Evolutionary conservation across 1,140 invertebrate species (phyloP), one percentile per base, ranked within the genome.

Genomic region (Macrostomum lignano): DNA sequence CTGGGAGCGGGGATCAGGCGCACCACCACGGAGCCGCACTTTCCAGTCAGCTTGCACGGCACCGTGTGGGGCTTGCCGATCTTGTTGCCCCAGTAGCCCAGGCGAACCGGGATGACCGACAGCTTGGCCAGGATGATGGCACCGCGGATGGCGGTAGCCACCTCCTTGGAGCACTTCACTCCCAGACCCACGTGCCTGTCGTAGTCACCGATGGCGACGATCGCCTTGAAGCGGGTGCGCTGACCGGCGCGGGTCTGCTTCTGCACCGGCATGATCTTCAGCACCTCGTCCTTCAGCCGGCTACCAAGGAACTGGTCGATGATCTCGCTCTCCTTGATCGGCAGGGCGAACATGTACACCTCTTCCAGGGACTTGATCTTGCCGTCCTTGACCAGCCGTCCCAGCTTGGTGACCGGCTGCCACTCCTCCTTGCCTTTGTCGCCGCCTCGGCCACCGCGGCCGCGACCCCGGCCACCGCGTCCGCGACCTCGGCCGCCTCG

Each of bases 261-360:
- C 66, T 98, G 91, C 4, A 98, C 91, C 39, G 91, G 88, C 81
- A 93, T 94, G 51, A 98, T 96, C 60, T 96, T 98, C 21, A 98
- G 62, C 11, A 76, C 88, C 55, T 98, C 91, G 64, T 98, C 91
- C 48, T 91, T 93, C 7, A 98, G 61, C 10, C 46, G 40, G 6
- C 70, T 55, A 19, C 79, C 78, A 47, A 98, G 70, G 63, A 98
- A 93, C 52, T 74, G 73, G 52, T 98, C 91, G 41, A 98, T 93
- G 56, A 98, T 96, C 62, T 98, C 88, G 48, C 71, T 82, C 62
- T 98, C 91, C 68, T 98, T 98, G 49, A 98, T 96, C 10, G 88
- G 88, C 6, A 96, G 60, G 30, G 88, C 94, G 64, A 91, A 94
- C 21, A 93, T 65, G 48, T 96, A 98, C 46, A 98, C 96, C 51